These are phyloP conservation scores for Nyleta sp. DNA, from an alignment of 2,888 invertebrate genomes.

Conservation along the genomic window DNA sequence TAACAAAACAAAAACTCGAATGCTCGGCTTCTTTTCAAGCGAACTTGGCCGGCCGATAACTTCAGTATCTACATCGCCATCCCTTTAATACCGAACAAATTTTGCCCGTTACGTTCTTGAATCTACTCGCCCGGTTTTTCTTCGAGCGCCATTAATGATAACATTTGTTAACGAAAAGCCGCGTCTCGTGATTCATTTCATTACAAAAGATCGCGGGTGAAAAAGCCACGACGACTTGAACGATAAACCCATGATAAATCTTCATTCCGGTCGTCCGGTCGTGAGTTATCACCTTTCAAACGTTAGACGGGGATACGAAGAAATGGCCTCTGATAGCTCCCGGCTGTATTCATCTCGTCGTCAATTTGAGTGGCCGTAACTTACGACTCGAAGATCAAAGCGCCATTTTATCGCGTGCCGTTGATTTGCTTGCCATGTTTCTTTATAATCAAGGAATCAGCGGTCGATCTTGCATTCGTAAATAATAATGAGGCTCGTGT, in stretches of 20 bases:
- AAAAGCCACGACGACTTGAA: slow-evolving; percentile 50
- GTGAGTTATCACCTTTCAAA: slow-evolving; percentile 63
- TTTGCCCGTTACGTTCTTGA: slow-evolving; percentile 23
- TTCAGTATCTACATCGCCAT: slow-evolving; percentile 8
- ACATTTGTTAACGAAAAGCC: slow-evolving; percentile 59
- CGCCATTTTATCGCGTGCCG: slow-evolving; percentile 52
- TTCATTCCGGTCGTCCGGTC: slow-evolving; percentile 56
- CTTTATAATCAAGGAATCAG: slow-evolving; percentile 50
- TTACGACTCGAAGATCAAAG: slow-evolving; percentile 57
- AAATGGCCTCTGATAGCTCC: slow-evolving; percentile 57
- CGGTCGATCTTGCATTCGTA: slow-evolving; percentile 39
- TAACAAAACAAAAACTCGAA: background rate
- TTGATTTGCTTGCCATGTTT: slow-evolving; percentile 53
- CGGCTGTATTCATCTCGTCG: slow-evolving; percentile 56
- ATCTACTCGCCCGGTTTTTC: slow-evolving; percentile 12
- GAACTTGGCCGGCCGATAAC: slow-evolving; percentile 5
- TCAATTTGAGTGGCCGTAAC: slow-evolving; percentile 64
- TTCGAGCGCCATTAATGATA: slow-evolving; percentile 32
- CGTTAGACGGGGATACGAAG: slow-evolving; percentile 54
- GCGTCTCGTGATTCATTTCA: slow-evolving; percentile 52
- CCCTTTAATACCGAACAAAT: slow-evolving; percentile 19
- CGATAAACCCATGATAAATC: slow-evolving; percentile 65
- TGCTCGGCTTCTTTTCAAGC: background rate
- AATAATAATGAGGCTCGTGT: slow-evolving; percentile 37
- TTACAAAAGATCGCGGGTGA: slow-evolving; percentile 49